Evolutionary conservation across 2,888 invertebrate species (phyloP), one percentile per base, ranked within the genome.

Genomic region (Diarsia mendica): DNA sequence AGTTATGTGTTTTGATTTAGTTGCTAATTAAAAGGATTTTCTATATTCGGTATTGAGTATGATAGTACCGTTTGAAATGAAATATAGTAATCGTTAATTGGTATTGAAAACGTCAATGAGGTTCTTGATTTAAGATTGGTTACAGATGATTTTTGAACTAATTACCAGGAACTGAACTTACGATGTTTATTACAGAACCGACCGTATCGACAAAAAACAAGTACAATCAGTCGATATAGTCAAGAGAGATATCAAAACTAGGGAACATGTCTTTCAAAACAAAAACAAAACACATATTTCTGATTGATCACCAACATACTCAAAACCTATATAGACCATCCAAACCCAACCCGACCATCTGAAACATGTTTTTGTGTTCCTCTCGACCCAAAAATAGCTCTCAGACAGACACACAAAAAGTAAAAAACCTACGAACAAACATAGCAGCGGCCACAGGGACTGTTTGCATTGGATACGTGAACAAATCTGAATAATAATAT

Each of bases 361-460:
- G 83, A 84, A 89, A 90, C 90, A 70, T 85, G 91, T 90, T 91
- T 87, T 79, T 87, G 80, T 86, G 81, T 80, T 82, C 72, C 68
- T 67, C 51, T 61, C 87, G 79, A 82, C 84, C 88, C 84, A 85
- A 89, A 90, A 90, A 91, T 91, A 91, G 85, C 86, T 61, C 58
- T 71, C 85, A 85, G 87, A 80, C 86, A 87, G 89, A 89, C 90
- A 86, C 82, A 89, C 90, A 91, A 91, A 91, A 91, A 91, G 88
- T 84, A 84, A 85, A 90, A 90, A 89, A 91, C 83, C 10, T 65
- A 71, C 1, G 84, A 88, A 85, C 91, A 91, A 91, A 91, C 90
- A 92, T 83, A 87, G 83, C 85, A 66, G 83, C 51, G 65, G 67
- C 53, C 68, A 85, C 87, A 89, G 86, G 89, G 89, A 85, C 82